A percentile compares a stretch with the other conserved stretches of the same genome.
Evolutionary conservation across 30 jellyfish, hydroid and myxozoan species (phyloP).

Genomic region (Morbakka virulenta): DNA sequence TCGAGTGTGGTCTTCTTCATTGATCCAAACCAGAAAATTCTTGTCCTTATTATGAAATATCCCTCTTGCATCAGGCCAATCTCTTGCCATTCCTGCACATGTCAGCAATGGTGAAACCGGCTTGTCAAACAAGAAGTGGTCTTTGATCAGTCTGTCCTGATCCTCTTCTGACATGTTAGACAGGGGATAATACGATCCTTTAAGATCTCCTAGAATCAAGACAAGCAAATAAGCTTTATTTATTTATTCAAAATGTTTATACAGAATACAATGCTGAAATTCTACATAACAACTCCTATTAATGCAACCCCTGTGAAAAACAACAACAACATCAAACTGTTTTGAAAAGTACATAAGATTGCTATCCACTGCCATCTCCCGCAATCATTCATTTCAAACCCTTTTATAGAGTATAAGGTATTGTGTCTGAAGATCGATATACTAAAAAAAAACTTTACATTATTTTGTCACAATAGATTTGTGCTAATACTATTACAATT

Average conservation of each 20-base stretch:
- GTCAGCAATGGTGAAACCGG: slow-evolving; percentile 85
- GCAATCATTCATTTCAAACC: too few species aligned
- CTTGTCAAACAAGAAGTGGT: too few species aligned
- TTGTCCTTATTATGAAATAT: slow-evolving; percentile 69
- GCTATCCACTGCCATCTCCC: too few species aligned
- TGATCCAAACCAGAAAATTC: slow-evolving; percentile 78
- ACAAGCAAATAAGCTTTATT: neutral
- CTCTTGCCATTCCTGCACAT: slow-evolving; percentile 88
- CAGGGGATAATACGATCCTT: slow-evolving; percentile 64
- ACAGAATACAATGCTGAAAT: neutral
- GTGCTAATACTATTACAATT: too few species aligned
- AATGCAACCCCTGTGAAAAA: neutral
- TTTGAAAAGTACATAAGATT: too few species aligned
- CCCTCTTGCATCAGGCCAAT: slow-evolving; percentile 95
- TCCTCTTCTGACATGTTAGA: slow-evolving; percentile 57
- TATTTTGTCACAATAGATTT: too few species aligned
- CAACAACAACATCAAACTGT: neutral
- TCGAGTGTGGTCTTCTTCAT: too few species aligned
- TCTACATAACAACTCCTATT: slow-evolving; percentile 25
- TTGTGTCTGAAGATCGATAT: too few species aligned
- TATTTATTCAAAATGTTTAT: too few species aligned
- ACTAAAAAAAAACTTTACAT: too few species aligned
- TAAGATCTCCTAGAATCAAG: slow-evolving; percentile 42
- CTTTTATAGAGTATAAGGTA: too few species aligned
- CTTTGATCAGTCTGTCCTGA: slow-evolving; percentile 57